These are phyloP conservation scores for Aradophagus sp. DNA, from an alignment of 1,140 invertebrate genomes.

Conservation along the genomic window DNA sequence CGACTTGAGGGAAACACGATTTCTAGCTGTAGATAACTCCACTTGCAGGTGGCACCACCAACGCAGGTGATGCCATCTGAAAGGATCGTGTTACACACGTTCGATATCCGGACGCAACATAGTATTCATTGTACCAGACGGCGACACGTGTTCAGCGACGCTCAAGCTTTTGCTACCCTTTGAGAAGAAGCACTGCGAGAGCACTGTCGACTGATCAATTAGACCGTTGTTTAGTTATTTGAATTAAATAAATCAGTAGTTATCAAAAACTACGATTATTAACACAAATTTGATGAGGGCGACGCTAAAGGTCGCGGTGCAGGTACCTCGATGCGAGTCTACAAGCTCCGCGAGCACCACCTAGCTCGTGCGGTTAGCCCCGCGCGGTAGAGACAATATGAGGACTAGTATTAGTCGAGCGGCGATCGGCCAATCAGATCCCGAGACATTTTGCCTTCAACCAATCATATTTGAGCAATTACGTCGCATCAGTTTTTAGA, in stretches of 20 bases:
- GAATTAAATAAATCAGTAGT: conserved; percentile 15
- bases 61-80: conserved; percentile 4
- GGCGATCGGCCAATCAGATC: conserved; percentile 31
- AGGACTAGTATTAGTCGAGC: conserved; percentile 62
- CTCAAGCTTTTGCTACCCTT: too few relatives aligned
- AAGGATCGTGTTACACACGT: background rate
- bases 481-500: too few relatives aligned
- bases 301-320: background rate
- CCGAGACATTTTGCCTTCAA: conserved; percentile 26
- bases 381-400: conserved; percentile 58
- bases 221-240: conserved; percentile 34
- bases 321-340: background rate
- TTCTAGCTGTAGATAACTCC: conserved; percentile 1
- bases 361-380: conserved; percentile 28
- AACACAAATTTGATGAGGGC: conserved; percentile 19
- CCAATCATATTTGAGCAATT: conserved; percentile 1
- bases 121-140: conserved; percentile 27
- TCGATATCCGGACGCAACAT: conserved; percentile 3
- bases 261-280: too few relatives aligned
- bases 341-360: conserved; percentile 6
- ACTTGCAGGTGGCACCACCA: conserved; percentile 3
- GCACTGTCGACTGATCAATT: conserved; percentile 29
- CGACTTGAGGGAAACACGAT: background rate
- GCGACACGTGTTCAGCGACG: conserved; percentile 21
- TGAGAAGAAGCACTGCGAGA: conserved; percentile 5